These are phyloP conservation scores for Synergus laeviventris DNA, from an alignment of 2,888 invertebrate species.

Conservation along the genomic window DNA sequence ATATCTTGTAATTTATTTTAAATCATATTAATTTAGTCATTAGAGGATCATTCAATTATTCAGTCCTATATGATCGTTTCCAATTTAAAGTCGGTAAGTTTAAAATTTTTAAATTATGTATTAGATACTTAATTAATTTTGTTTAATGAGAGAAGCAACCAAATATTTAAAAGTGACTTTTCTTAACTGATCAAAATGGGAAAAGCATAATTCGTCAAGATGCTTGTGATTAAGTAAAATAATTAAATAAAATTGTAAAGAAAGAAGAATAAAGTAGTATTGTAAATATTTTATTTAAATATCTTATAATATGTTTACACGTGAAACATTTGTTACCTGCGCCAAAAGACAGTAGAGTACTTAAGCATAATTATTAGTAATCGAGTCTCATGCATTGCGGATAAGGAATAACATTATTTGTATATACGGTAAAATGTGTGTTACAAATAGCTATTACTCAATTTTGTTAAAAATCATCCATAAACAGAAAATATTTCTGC, in stretches of 20 bases:
- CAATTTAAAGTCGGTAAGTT: too few species aligned
- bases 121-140: too few species aligned
- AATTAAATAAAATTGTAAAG: background rate
- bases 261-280: background rate
- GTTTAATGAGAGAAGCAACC: too few species aligned
- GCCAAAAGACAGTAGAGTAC: conserved; percentile 3
- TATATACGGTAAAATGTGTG: background rate
- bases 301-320: conserved; percentile 23
- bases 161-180: too few species aligned
- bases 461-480: background rate
- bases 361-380: conserved; percentile 24
- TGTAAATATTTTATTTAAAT: conserved; percentile 31
- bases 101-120: too few species aligned
- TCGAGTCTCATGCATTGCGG: background rate
- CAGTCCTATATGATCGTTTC: too few species aligned
- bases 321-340: background rate
- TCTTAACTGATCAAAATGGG: too few species aligned
- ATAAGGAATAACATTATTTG: background rate
- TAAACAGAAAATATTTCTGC: background rate
- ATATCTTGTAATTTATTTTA: too few species aligned
- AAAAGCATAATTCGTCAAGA: too few species aligned
- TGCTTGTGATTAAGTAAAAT: too few species aligned
- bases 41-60: too few species aligned
- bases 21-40: too few species aligned
- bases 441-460: background rate